Conservation (phyloP, 2,797 vertebrate species). For the Chiloscyllium punctatum region DNA sequence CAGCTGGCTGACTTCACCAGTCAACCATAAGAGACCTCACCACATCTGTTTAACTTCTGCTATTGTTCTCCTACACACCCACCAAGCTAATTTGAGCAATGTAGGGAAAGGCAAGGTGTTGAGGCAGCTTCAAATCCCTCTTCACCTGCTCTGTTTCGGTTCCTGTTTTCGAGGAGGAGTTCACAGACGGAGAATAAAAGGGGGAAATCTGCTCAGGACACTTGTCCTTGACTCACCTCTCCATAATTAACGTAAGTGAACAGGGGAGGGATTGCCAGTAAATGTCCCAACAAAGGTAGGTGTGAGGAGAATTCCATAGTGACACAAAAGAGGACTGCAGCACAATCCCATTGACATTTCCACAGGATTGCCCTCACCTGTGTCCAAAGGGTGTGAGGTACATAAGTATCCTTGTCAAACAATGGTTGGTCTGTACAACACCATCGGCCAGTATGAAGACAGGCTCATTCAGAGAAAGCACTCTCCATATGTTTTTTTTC, state of each 20-base stretch:
- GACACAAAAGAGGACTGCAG: not conserved
- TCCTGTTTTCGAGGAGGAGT: not conserved
- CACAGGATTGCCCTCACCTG: not conserved
- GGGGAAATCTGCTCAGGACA: not conserved
- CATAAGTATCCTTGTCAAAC: not conserved
- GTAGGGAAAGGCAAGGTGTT: not conserved
- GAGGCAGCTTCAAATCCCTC: not conserved
- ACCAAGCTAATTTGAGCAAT: not conserved
- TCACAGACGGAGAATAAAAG: not conserved
- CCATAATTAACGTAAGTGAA: not conserved
- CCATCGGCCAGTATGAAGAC: not conserved
- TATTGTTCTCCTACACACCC: not conserved
- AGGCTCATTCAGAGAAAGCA: not conserved
- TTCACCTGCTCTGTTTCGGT: not conserved
- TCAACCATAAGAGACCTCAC: not conserved
- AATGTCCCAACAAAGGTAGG: not conserved
- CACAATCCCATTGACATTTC: not conserved
- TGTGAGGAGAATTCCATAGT: not conserved
- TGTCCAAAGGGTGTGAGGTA: not conserved
- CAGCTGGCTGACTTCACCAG: not conserved
- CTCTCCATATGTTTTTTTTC: not conserved
- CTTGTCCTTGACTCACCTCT: not conserved
- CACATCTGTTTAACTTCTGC: not conserved
- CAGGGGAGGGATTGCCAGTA: not conserved
- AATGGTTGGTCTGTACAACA: not conserved